phyloP scores from a whole-genome alignment of 2,113 vertebrate species.

The Leptodactylus fuscus region DNA sequence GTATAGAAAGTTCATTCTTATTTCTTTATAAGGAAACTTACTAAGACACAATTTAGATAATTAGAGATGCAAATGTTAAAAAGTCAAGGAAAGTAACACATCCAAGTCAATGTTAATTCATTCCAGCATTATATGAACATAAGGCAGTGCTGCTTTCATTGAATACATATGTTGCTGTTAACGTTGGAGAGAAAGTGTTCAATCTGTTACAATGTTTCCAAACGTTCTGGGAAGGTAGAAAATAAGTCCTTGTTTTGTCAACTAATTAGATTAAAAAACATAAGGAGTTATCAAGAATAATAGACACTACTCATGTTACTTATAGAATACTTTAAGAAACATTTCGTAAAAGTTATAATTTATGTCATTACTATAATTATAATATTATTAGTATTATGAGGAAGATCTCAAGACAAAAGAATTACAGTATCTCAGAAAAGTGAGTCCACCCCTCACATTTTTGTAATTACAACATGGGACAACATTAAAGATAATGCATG shows the following conservation, averaged over 20 bases:
- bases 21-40: not conserved
- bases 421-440: too few relatives aligned
- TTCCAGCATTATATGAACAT: constrained; percentile 5
- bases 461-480: too few relatives aligned
- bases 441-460: too few relatives aligned
- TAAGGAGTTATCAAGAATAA: not conserved
- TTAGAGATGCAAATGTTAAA: not conserved
- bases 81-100: constrained; percentile 8
- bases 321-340: not conserved
- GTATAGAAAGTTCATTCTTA: not conserved
- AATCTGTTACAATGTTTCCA: constrained; percentile 20
- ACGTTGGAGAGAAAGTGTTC: constrained; percentile 27
- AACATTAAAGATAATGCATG: too few relatives aligned
- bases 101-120: constrained; percentile 32
- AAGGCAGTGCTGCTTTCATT: not conserved
- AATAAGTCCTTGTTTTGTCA: constrained; percentile 16
- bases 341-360: not conserved
- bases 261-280: constrained; percentile 1
- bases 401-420: too few relatives aligned
- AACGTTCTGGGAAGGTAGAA: not conserved
- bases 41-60: not conserved
- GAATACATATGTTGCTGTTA: constrained; percentile 34
- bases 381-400: too few relatives aligned
- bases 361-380: too few relatives aligned
- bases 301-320: not conserved